Base-by-base conservation (phyloP, 2,797 vertebrate species). In the Siniperca obscura region DNA sequence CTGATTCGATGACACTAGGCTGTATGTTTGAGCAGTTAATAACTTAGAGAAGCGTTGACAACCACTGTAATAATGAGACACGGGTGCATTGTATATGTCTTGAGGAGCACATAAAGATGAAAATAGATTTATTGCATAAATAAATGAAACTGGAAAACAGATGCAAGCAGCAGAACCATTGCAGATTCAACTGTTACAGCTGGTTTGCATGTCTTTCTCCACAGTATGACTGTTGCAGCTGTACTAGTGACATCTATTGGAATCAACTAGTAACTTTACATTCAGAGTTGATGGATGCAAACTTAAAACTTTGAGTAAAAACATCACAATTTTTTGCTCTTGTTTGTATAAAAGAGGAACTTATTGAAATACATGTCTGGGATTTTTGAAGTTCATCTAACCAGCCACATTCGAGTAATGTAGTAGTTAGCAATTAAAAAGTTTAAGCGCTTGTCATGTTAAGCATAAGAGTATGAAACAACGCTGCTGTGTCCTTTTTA, bases 221-320 rank as follows among this genome's bases (percentile, higher is more conserved):
- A 48, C 22, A 73, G 50, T n/a, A 3, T 16, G n/a, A 61, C 61
- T 36, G 76, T 80, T 81, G 46, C 64, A 90, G 86, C 70, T 87
- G 68, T 82, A 9, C 70, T 92, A 76, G 76, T 87, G 88, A 89
- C 93, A 91, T 89, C 92, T 92, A 74, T 90, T 93, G 93, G 94
- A 85, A 62, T 40, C 36, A 67, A 1, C 2, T 0, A 13, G 83
- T 62, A 90, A 87, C 61, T 64, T 40, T 52, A 9, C 46, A 22
- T 70, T 59, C 13, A 76, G 5, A 53, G 44, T 19, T 67, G 13
- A 42, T 61, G 30, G 55, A 61, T 10, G 17, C 27, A 48, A 44
- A 78, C 17, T 22, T 16, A 0, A 65, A 62, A 56, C 4, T 48
- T 9, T 52, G 5, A 52, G 52, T 17, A 42, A 46, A 62, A 53